Evolutionary conservation across 2,113 vertebrate genomes (phyloP).

Genomic region (Spea bombifrons): DNA sequence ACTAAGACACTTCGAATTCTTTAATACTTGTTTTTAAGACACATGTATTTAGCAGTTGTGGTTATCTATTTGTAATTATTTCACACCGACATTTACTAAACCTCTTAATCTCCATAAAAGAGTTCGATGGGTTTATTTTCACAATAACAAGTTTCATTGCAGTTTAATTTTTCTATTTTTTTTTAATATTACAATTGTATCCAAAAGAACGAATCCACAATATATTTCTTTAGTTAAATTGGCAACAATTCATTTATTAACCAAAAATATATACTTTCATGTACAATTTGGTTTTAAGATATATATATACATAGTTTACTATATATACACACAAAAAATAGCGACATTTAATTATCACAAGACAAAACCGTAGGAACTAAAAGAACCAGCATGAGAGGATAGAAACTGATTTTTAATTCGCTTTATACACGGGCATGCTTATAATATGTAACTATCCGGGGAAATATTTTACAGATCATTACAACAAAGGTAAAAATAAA

Average conservation of each 20-base stretch:
- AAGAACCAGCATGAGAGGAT: conserved; percentile 82
- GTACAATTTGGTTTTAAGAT: conserved; percentile 99
- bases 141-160: too few species aligned
- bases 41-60: conserved; percentile 17
- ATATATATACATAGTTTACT: conserved; percentile 98
- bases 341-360: conserved; percentile 83
- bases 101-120: too few species aligned
- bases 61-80: neutral
- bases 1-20: conserved; percentile 20
- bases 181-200: neutral
- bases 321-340: conserved; percentile 92
- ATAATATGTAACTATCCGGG: conserved; percentile 90
- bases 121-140: too few species aligned
- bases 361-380: conserved; percentile 79
- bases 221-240: conserved; percentile 73
- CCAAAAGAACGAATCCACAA: neutral
- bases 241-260: conserved; percentile 99
- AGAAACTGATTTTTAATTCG: conserved; percentile 69
- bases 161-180: too few species aligned
- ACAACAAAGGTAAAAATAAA: conserved; percentile 54
- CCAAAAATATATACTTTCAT: conserved; percentile 99
- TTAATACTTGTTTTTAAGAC: conserved; percentile 33
- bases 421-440: conserved; percentile 94
- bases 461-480: conserved; percentile 80
- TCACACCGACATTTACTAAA: neutral